Evolutionary conservation across 1,140 invertebrate genomes (phyloP), one percentile per base, ranked within the genome.

Genomic region (Paralvinella palmiformis): DNA sequence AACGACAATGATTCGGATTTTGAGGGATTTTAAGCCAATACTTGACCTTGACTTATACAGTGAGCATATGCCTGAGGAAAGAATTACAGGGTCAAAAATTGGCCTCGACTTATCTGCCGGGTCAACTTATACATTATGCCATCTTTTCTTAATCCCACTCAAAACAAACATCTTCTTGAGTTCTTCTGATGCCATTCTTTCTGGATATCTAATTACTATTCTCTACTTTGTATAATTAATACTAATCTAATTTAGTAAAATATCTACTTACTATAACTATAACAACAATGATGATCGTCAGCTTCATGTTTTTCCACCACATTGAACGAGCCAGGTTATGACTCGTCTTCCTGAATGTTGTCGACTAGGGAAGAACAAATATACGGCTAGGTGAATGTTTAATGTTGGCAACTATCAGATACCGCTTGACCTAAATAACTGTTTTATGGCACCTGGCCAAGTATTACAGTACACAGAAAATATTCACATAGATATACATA

Each of bases 251-350:
- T 7, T 59, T 3, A 29, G 27, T 15, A 37, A 32, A 59, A 57
- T 36, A 64, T 52, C 55, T 58, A 79, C 85, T 85, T 81, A 95
- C 86, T 62, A 88, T 83, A 64, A 88, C 80, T 58, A 91, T 84
- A 44, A 83, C 69, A 27, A 81, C 85, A 71, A 92, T n/a, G 6
- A 36, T 7, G 10, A 65, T 36, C 2, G 60, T 94, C 72, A 95
- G 83, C 77, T 94, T 94, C 1, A 95, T 85, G 78, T 94, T 95
- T 79, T 94, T 94, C 91, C 91, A 94, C 80, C 92, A 96, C 76
- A 95, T 84, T 22, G 90, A 88, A 27, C 91, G 83, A 48, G 92
- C 90, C 20, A 96, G 79, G 67, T 89, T 91, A 72, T 91, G 85
- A 70, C 92, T 93, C 0, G 88, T 89, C 70, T 88, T 89, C 70